Conservation (phyloP, 2,888 invertebrate genomes). For the Mechanitis messenoides region DNA sequence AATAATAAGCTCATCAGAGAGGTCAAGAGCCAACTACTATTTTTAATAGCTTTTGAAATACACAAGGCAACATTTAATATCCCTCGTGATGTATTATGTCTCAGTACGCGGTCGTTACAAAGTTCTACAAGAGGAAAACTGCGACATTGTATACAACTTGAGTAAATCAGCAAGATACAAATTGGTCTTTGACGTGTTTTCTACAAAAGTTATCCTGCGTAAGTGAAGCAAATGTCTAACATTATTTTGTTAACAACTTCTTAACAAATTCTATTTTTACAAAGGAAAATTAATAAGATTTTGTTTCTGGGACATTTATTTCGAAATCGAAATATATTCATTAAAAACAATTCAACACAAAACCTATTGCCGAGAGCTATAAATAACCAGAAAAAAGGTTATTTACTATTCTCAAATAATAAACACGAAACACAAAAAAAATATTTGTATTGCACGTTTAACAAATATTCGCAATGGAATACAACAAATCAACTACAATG, state of each 20-base stretch:
- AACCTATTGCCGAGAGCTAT: no score
- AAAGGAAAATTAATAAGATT: no score
- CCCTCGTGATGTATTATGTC: slow-evolving; percentile 1
- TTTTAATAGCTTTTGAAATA: neutral
- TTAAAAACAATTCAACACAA: no score
- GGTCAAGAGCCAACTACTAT: neutral
- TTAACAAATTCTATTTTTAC: neutral
- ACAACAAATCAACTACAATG: slow-evolving; percentile 15
- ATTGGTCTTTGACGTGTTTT: slow-evolving; percentile 22
- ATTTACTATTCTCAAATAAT: neutral
- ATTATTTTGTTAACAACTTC: slow-evolving; percentile 1
- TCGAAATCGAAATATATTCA: no score
- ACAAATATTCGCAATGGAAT: slow-evolving; percentile 1
- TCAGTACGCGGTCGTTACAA: neutral
- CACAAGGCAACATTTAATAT: neutral
- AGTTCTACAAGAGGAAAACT: slow-evolving; percentile 5
- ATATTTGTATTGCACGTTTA: slow-evolving; percentile 3
- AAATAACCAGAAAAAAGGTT: neutral
- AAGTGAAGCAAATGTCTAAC: slow-evolving; percentile 10
- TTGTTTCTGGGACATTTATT: no score
- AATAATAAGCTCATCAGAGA: neutral
- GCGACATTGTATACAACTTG: slow-evolving; percentile 1
- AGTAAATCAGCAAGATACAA: slow-evolving; percentile 18
- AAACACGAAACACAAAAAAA: neutral
- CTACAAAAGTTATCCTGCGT: slow-evolving; percentile 15